phyloP scores from a whole-genome alignment of 2,797 vertebrate genomes.

The Serranus cabrilla region DNA sequence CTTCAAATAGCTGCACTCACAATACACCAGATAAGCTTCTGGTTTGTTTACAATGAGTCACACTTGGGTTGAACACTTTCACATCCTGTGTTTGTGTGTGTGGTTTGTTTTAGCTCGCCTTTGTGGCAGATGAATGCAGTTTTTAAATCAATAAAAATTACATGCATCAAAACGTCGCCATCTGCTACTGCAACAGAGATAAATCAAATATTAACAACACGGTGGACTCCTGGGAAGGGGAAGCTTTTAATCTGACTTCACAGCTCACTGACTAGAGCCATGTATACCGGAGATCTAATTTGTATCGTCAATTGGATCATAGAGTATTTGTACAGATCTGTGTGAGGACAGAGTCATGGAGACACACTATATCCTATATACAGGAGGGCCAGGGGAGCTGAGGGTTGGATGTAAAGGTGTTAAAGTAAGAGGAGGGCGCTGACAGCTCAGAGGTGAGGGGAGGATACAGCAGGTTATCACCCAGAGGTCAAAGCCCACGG shows the following conservation, averaged over 20 bases:
- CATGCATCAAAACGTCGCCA: not conserved
- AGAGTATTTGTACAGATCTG: not conserved
- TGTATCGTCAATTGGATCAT: not conserved
- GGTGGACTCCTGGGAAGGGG: not conserved
- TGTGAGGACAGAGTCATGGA: not conserved
- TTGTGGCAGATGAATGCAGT: constrained; percentile 6
- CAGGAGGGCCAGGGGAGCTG: not conserved
- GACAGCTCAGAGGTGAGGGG: constrained; percentile 6
- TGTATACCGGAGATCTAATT: not conserved
- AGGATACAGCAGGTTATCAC: constrained; percentile 34
- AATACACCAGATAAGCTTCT: not conserved
- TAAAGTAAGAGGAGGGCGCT: not conserved
- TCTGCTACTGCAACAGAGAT: not conserved
- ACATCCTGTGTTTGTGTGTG: not conserved
- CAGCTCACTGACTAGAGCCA: not conserved
- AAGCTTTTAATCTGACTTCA: not conserved
- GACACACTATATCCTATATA: too few species aligned
- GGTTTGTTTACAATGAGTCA: constrained; percentile 25
- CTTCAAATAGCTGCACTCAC: not conserved
- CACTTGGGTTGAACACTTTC: not conserved
- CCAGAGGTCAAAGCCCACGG: constrained; percentile 18
- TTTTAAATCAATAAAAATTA: not conserved
- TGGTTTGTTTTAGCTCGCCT: not conserved
- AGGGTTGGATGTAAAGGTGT: not conserved
- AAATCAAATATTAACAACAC: not conserved